Base-by-base conservation (phyloP, 2,888 invertebrate species). In the Pandemis cinnamomeana region DNA sequence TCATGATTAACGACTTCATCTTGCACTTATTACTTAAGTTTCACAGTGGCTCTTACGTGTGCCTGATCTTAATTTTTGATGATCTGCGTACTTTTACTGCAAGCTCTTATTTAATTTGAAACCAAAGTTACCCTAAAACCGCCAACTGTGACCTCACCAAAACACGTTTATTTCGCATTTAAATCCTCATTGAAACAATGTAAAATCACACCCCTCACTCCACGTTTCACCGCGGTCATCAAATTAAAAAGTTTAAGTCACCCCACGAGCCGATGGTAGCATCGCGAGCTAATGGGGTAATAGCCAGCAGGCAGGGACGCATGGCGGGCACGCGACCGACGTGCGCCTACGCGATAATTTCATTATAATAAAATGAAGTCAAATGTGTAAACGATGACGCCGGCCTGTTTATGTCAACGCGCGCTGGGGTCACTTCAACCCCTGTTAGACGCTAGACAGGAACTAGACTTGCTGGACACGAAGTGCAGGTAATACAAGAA, bases 361-460 rank as follows among this genome's bases (percentile, higher is more conserved):
- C 89, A 92, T 92, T 93, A 89, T 89, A 91, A 92, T 91, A 91
- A 91, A 92, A 90, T 84, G 84, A 83, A 91, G 90, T 89, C 90
- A 90, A 92, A 91, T 84, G 89, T 89, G 90, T 91, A 91, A 92
- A 91, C 89, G 90, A 73, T 70, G 73, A 55, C 72, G 60, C 69
- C 73, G 69, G 42, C 58, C 46, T 60, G 64, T 60, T 60, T 60
- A 58, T 68, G 73, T 70, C 73, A 70, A 53, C 15, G 36, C 53
- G 10, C 53, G 58, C 20, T n/a, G 11, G 27, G 58, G 61, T 42
- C 61, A 61, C 51, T 72, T 53, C 67, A n/a, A 72, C 67, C 71
- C 71, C 61, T 67, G 42, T 71, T 48, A 61, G 51, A 71, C 61
- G 61, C 27, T 36, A 36, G 27, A 36, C 27, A 36, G 27, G 4